Conservation (phyloP, 2,888 invertebrate genomes). For the Pristionchus mayeri region DNA sequence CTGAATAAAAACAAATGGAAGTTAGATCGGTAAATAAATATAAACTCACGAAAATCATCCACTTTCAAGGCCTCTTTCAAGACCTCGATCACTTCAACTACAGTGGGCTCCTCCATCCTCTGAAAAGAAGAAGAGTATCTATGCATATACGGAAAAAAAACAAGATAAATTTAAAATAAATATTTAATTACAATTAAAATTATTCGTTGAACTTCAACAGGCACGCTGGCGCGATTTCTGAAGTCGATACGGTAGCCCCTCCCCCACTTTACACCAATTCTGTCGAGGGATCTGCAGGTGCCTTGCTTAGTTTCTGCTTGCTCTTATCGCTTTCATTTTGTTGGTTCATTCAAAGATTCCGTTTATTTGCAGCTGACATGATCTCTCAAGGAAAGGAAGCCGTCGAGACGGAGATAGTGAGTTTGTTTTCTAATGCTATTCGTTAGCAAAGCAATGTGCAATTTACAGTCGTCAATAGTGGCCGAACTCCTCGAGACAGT, state of each 20-base stretch:
- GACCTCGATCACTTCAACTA: background rate
- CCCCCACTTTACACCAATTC: slow-evolving; percentile 48
- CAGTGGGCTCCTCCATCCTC: background rate
- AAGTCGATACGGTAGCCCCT: too few species aligned
- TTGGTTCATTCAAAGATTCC: background rate
- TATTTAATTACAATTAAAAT: background rate
- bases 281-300: too few species aligned
- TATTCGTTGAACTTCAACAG: too few species aligned
- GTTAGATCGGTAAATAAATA: background rate
- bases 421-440: background rate
- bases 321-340: background rate
- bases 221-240: too few species aligned
- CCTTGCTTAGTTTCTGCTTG: slow-evolving; percentile 6
- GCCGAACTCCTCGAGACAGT: slow-evolving; percentile 28
- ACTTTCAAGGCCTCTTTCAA: background rate
- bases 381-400: slow-evolving; percentile 26
- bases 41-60: background rate
- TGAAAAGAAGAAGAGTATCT: background rate
- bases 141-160: background rate
- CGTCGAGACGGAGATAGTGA: slow-evolving; percentile 35
- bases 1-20: background rate
- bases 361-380: background rate
- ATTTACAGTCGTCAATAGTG: slow-evolving; percentile 3
- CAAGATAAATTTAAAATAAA: background rate
- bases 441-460: background rate